Evolutionary conservation across 1,140 invertebrate species (phyloP), one percentile per base, ranked within the genome.

Genomic region (Zophobas atratus): DNA sequence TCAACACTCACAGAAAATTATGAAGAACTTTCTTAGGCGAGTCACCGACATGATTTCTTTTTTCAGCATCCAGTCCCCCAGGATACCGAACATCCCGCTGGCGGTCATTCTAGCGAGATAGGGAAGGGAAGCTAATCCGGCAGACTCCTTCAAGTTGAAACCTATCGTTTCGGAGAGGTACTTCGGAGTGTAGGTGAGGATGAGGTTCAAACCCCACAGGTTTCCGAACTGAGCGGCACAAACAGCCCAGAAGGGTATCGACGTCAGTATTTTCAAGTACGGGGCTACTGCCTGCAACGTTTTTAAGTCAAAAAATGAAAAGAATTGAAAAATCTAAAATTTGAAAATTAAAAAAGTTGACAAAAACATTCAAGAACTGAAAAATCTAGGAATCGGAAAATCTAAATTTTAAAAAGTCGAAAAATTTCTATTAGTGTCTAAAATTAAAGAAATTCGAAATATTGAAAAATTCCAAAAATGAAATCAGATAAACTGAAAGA

Each of bases 161-260:
- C 94, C 93, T 4, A 98, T 88, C 6, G 96, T 92, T 85, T 93
- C 91, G 53, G 94, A 91, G 79, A 97, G 92, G 49, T 74, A 82
- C 71, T 94, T 96, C 0, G 97, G 97, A 2, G 96, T 92, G 70
- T 94, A 93, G 0, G 94, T 97, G 76, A 97, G 90, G 77, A 97
- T 92, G 81, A 94, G 93, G 79, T 92, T 94, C 81, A 97, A 87
- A 3, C 93, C 93, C 93, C 93, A 94, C 83, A 93, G 88, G 79
- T 93, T 94, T 33, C 92, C 92, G 80, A 92, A 92, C 77, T 94
- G 93, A 8, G 93, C 85, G 73, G 91, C 85, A 2, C 90, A 75
- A 78, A 94, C 86, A 0, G 90, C 90, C 84, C 92, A 88, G 83
- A 94, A 94, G 36, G 93, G 92, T 46, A 90, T 79, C 0, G 92